Evolutionary conservation across 2,113 vertebrate species (phyloP).

Genomic region (Rafetus swinhoei): DNA sequence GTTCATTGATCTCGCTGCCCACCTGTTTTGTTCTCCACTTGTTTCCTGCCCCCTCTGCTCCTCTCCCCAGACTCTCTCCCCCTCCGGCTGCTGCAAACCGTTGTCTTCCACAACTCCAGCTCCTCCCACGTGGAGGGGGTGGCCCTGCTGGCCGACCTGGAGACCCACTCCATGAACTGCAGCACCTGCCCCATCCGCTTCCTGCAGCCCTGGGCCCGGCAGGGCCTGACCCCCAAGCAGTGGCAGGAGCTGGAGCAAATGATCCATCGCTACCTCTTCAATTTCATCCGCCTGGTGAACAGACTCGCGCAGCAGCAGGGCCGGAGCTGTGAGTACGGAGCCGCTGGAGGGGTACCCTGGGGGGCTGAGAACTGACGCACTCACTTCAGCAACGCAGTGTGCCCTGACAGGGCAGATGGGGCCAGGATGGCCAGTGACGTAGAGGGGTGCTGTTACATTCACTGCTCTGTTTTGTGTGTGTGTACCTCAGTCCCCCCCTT

Average conservation of each 20-base stretch:
- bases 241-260: background rate
- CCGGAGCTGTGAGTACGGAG: background rate
- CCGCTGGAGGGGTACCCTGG: background rate
- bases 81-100: background rate
- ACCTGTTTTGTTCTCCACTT: background rate
- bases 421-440: too few relatives aligned
- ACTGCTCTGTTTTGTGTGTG: too few relatives aligned
- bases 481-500: too few relatives aligned
- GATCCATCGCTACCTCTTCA: background rate
- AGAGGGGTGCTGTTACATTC: too few relatives aligned
- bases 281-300: background rate
- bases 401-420: background rate
- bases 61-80: background rate
- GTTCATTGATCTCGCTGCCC: background rate
- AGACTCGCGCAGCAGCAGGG: fast-evolving
- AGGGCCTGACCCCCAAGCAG: background rate
- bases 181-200: background rate
- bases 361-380: background rate
- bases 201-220: background rate
- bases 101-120: background rate
- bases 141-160: background rate
- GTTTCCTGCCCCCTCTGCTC: background rate
- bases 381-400: background rate
- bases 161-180: background rate
- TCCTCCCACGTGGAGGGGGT: fast-evolving